phyloP scores from a whole-genome alignment of 2,113 vertebrate genomes.

The Phalacrocorax carbo region DNA sequence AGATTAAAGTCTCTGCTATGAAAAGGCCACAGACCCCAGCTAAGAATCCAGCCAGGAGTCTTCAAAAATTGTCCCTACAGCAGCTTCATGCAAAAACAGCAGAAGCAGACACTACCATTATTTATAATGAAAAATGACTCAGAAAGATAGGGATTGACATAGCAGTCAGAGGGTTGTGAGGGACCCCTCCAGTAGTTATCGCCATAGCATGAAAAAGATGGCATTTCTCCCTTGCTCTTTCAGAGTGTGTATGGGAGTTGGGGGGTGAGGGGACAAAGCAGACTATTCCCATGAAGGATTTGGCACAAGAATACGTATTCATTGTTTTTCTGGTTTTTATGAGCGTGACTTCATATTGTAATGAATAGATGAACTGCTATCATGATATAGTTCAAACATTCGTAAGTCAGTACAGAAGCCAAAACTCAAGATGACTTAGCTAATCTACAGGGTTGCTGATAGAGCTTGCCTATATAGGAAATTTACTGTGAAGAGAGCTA shows the following conservation, averaged over 20 bases:
- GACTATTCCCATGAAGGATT: not conserved
- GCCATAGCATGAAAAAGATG: not conserved
- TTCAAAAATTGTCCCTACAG: not conserved
- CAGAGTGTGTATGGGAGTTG: not conserved
- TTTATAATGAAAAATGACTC: not conserved
- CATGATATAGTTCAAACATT: not conserved
- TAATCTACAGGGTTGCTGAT: not conserved
- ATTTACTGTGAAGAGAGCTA: not conserved
- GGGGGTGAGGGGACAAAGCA: not conserved
- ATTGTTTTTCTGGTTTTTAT: not conserved
- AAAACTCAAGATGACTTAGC: not conserved
- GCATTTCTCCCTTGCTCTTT: not conserved
- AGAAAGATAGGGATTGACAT: not conserved
- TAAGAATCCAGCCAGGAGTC: not conserved
- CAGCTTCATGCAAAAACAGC: not conserved
- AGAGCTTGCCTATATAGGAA: not conserved
- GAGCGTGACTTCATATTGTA: not conserved
- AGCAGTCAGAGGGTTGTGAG: not conserved
- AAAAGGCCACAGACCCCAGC: not conserved
- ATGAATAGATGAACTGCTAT: not conserved
- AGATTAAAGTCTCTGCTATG: not conserved
- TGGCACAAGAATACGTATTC: not conserved
- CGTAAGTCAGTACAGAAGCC: not conserved
- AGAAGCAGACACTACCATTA: not conserved
- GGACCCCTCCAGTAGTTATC: not conserved